These are phyloP conservation scores for Diachasma alloeum DNA, from an alignment of 1,140 invertebrate species.

Conservation along the genomic window DNA sequence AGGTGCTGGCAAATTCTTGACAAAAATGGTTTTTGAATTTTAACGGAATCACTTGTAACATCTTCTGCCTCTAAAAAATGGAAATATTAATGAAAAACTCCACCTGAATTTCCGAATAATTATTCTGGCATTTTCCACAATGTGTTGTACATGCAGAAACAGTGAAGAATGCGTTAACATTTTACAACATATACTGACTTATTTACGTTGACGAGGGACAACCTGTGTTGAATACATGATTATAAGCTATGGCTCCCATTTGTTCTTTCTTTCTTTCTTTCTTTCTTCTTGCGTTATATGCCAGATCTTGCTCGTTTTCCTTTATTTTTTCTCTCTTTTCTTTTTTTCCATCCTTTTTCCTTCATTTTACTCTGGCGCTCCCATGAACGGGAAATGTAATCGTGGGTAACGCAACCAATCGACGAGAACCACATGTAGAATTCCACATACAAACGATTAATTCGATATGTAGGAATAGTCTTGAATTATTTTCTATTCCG, in stretches of 20 bases:
- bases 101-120: not conserved
- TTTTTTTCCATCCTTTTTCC: too few relatives aligned
- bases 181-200: conserved; percentile 13
- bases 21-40: not conserved
- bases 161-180: conserved; percentile 5
- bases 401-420: conserved; percentile 16
- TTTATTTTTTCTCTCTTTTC: conserved; percentile 21
- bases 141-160: not conserved
- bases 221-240: conserved; percentile 26
- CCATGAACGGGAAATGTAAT: conserved; percentile 20
- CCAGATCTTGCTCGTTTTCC: not conserved
- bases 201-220: conserved; percentile 29
- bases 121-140: not conserved
- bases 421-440: conserved; percentile 46
- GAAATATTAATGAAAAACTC: too few relatives aligned
- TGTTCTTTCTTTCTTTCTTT: conserved; percentile 20
- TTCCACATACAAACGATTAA: conserved; percentile 34
- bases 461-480: conserved; percentile 53
- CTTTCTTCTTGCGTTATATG: conserved; percentile 10
- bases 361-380: conserved; percentile 15
- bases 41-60: too few relatives aligned
- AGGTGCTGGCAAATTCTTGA: too few relatives aligned
- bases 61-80: too few relatives aligned
- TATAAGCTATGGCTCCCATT: not conserved
- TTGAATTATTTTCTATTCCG: conserved; percentile 62